Evolutionary conservation across 2,113 vertebrate genomes (phyloP).

Genomic region (Lichenostomus cassidix): DNA sequence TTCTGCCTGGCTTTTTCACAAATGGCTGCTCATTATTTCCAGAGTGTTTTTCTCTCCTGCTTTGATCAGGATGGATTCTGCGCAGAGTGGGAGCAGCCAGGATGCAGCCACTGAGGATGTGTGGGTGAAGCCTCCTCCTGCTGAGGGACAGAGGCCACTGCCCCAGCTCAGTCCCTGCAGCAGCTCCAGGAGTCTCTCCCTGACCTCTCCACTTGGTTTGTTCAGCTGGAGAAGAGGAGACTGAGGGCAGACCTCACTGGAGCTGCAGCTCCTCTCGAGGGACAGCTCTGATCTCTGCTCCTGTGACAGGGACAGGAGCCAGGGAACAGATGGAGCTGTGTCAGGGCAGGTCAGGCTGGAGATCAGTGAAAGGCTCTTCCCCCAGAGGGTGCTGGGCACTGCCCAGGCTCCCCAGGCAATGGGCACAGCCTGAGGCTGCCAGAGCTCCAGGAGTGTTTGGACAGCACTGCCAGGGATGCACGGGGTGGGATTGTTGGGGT

Average conservation of each 20-base stretch:
- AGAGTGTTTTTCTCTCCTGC: neutral
- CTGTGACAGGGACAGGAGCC: neutral
- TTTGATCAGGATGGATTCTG: neutral
- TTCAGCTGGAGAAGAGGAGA: neutral
- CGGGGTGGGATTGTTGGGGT: neutral
- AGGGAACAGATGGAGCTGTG: neutral
- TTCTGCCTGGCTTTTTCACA: neutral
- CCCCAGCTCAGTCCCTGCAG: neutral
- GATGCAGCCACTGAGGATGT: neutral
- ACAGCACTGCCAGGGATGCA: neutral
- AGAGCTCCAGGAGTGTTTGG: neutral
- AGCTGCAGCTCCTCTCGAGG: neutral
- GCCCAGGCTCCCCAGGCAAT: neutral
- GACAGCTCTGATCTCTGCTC: neutral
- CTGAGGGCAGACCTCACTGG: neutral
- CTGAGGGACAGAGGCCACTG: neutral
- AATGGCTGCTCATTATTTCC: neutral
- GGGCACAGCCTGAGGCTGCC: neutral
- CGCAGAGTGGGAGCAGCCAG: neutral
- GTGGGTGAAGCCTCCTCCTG: neutral
- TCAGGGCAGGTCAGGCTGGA: rapidly evolving
- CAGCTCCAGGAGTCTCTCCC: neutral
- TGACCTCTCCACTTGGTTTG: neutral
- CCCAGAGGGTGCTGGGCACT: neutral
- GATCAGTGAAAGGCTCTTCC: neutral